phyloP scores from a whole-genome alignment of 2,888 invertebrate species.

The Strigamia crassipes region DNA sequence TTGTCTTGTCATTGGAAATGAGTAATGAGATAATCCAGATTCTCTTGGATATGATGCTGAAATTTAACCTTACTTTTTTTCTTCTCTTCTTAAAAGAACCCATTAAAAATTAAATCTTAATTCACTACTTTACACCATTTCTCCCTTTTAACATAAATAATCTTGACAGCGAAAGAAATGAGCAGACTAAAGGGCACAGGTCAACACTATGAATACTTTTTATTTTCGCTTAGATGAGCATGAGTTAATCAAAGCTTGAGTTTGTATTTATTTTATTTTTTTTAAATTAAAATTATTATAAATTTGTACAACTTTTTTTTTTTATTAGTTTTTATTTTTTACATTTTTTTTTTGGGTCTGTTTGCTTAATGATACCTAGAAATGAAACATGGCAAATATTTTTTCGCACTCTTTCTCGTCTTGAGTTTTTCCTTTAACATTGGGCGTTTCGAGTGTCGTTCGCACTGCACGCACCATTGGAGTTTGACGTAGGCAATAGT shows the following conservation, averaged over 20 bases:
- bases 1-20: neutral
- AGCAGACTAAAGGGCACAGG: neutral
- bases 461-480: constrained; percentile 38
- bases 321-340: neutral
- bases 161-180: neutral
- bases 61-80: neutral
- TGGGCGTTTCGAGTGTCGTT: constrained; percentile 21
- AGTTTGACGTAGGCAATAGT: constrained; percentile 35
- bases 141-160: neutral
- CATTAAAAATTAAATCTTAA: constrained; percentile 16
- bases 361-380: neutral
- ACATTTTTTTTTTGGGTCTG: neutral
- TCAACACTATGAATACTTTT: neutral
- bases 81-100: neutral
- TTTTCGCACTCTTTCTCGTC: constrained; percentile 22
- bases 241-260: no score
- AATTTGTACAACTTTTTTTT: no score
- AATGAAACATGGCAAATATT: constrained; percentile 24
- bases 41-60: neutral
- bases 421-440: constrained; percentile 28
- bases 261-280: no score
- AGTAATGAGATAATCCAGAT: neutral
- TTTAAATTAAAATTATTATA: neutral
- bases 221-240: neutral
- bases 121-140: neutral